phyloP scores from a whole-genome alignment of 2,113 vertebrate genomes.

The Platanista minor region DNA sequence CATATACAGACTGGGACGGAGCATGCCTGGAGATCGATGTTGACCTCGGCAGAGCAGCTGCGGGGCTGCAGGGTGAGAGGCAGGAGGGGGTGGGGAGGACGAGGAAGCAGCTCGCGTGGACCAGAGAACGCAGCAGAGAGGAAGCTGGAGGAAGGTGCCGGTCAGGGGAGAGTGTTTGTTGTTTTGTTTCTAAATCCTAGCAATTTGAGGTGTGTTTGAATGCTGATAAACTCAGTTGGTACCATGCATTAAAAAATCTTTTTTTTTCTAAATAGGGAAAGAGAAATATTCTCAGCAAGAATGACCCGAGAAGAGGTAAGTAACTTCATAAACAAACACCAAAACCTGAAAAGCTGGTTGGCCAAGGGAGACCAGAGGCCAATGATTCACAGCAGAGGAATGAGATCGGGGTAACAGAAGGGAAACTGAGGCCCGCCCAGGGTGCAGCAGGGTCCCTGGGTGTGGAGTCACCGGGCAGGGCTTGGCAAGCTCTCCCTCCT shows the following conservation, averaged over 20 bases:
- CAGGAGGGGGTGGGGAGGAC: background rate
- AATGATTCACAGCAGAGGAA: background rate
- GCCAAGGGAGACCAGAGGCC: background rate
- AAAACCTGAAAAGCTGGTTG: background rate
- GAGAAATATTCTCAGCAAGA: background rate
- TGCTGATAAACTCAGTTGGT: too few relatives aligned
- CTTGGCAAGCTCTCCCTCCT: background rate
- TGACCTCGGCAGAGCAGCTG: background rate
- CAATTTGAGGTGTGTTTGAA: background rate
- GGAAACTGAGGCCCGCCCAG: background rate
- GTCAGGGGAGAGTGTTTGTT: background rate
- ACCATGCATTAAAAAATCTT: too few relatives aligned
- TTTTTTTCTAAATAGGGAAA: background rate
- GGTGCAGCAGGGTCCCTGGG: too few relatives aligned
- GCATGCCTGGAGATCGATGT: rapidly evolving
- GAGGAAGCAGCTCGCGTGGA: too few relatives aligned
- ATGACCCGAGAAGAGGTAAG: background rate
- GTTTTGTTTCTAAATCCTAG: background rate
- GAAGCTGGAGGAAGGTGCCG: background rate
- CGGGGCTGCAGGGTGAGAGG: background rate
- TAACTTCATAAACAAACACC: background rate
- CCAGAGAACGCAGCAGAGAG: background rate
- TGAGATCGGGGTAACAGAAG: background rate
- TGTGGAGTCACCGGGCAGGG: background rate
- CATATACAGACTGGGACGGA: background rate